A percentile compares a stretch with the other conserved stretches of the same genome.
Evolutionary conservation across 2,113 vertebrate genomes (phyloP).

Genomic region (Strix uralensis): DNA sequence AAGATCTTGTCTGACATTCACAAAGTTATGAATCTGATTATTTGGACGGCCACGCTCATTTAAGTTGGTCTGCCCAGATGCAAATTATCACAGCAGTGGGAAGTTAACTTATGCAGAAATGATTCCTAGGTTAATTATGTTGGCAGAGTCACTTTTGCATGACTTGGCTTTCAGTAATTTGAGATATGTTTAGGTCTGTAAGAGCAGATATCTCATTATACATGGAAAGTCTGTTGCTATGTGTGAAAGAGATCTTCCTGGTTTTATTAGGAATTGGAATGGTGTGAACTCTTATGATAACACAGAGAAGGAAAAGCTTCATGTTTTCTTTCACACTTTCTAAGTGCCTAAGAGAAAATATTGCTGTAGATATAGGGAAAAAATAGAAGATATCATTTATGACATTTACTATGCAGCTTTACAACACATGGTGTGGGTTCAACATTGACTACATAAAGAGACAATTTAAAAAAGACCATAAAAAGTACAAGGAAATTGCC

Average conservation of each 20-base stretch:
- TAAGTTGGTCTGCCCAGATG: neutral
- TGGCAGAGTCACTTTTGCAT: neutral
- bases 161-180: conserved; percentile 4
- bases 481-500: neutral
- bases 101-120: conserved; percentile 22
- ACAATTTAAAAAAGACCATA: neutral
- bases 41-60: neutral
- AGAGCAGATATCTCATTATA: conserved; percentile 27
- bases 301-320: neutral
- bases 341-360: conserved; percentile 16
- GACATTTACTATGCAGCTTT: neutral
- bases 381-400: neutral
- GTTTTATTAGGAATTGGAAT: neutral
- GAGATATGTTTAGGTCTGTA: neutral
- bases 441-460: neutral
- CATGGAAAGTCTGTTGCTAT: neutral
- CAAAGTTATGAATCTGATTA: neutral
- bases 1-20: conserved; percentile 18
- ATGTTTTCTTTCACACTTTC: conserved; percentile 22
- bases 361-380: neutral
- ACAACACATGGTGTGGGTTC: accelerated
- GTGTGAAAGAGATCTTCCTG: neutral
- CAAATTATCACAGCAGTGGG: neutral
- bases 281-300: neutral
- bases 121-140: neutral